A percentile compares a stretch with the other conserved stretches of the same genome.
Evolutionary conservation across 2,888 invertebrate species (phyloP).

Genomic region (Papilio gigon): DNA sequence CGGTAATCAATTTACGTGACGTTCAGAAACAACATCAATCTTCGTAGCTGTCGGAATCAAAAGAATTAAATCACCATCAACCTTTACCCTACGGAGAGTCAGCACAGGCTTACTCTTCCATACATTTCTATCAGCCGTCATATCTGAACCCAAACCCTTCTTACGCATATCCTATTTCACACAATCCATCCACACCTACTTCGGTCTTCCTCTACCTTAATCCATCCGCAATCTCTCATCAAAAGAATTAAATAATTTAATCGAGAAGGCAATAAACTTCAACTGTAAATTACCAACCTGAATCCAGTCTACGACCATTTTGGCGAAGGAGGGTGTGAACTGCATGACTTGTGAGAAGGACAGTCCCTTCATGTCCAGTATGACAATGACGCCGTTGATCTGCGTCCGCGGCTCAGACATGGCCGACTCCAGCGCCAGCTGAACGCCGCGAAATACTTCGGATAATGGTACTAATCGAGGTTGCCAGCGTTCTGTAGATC

Average conservation of each 20-base stretch:
- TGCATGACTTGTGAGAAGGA: slow-evolving; percentile 88
- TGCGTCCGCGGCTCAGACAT: slow-evolving; percentile 91
- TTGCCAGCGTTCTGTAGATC: slow-evolving; percentile 85
- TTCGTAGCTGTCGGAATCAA: neutral
- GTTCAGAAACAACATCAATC: neutral
- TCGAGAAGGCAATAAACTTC: neutral
- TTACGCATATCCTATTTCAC: too few relatives aligned
- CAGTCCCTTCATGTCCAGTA: slow-evolving; percentile 89
- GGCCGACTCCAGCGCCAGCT: slow-evolving; percentile 87
- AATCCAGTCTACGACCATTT: slow-evolving; percentile 87
- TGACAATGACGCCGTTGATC: slow-evolving; percentile 87
- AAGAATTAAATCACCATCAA: neutral
- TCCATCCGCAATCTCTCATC: too few relatives aligned
- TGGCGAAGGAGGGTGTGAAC: slow-evolving; percentile 90
- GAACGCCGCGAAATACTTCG: slow-evolving; percentile 87
- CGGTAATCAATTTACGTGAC: slow-evolving; percentile 7
- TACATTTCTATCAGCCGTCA: too few relatives aligned
- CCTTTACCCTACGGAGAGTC: too few relatives aligned
- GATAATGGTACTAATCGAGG: slow-evolving; percentile 85
- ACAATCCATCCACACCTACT: too few relatives aligned
- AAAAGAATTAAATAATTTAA: neutral
- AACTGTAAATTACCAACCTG: slow-evolving; percentile 74
- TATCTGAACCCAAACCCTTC: too few relatives aligned
- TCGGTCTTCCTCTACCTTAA: too few relatives aligned
- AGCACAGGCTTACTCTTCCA: too few relatives aligned